A percentile compares a stretch with the other conserved stretches of the same genome.
phyloP scores from a whole-genome alignment of 2,888 invertebrate species.

The Gymnocheta viridis region DNA sequence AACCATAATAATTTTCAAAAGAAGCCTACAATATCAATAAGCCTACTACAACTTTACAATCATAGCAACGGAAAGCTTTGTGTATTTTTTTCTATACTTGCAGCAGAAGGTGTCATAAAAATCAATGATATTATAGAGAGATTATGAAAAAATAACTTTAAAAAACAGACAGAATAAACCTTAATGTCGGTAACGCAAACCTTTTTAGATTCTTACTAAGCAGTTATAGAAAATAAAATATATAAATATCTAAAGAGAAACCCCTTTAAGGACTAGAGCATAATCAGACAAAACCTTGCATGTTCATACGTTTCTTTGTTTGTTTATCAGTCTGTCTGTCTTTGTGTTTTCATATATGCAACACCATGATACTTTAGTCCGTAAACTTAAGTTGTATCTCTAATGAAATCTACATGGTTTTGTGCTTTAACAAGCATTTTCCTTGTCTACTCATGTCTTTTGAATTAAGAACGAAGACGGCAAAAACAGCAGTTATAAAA shows the following conservation, averaged over 20 bases:
- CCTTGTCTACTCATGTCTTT: slow-evolving; percentile 79
- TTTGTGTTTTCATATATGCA: no score
- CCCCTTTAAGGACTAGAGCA: slow-evolving; percentile 47
- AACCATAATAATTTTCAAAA: slow-evolving; percentile 55
- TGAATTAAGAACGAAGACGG: slow-evolving; percentile 58
- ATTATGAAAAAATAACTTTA: slow-evolving; percentile 49
- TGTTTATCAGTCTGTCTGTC: not conserved
- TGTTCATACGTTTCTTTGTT: slow-evolving; percentile 7
- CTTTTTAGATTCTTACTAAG: slow-evolving; percentile 24
- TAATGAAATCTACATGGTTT: slow-evolving; percentile 81
- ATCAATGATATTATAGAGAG: slow-evolving; percentile 68
- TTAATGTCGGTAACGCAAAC: slow-evolving; percentile 42
- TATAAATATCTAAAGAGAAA: slow-evolving; percentile 1
- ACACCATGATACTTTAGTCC: slow-evolving; percentile 61
- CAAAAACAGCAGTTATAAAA: not conserved
- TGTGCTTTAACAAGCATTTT: slow-evolving; percentile 79
- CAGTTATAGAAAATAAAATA: slow-evolving; percentile 1
- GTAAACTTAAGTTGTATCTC: slow-evolving; percentile 75
- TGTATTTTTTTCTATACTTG: not conserved
- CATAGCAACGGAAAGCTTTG: slow-evolving; percentile 19
- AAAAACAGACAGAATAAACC: not conserved
- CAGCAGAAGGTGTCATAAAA: slow-evolving; percentile 67
- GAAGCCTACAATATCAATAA: slow-evolving; percentile 57
- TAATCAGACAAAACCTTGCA: slow-evolving; percentile 24
- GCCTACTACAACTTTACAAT: slow-evolving; percentile 40